These are phyloP conservation scores for Manis pentadactyla DNA, from an alignment of 2,797 vertebrate genomes.

Conservation along the genomic window DNA sequence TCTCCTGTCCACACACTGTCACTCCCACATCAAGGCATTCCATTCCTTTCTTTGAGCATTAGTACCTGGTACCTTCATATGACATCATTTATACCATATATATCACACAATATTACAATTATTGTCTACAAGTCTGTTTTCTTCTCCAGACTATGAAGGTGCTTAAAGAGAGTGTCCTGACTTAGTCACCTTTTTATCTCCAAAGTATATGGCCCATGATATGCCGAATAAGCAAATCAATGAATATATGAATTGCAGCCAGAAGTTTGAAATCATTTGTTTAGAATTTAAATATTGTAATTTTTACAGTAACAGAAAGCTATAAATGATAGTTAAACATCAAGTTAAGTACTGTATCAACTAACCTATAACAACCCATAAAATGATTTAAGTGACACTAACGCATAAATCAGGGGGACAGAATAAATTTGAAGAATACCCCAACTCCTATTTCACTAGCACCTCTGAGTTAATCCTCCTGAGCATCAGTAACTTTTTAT, in stretches of 20 bases:
- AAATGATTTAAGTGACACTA: background rate
- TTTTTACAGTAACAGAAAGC: slow-evolving; percentile 28
- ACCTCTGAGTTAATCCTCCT: background rate
- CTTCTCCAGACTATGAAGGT: background rate
- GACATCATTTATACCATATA: background rate
- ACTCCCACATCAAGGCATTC: background rate
- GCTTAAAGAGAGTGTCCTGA: background rate
- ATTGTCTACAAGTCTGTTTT: background rate
- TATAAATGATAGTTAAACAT: slow-evolving; percentile 20
- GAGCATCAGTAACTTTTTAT: background rate
- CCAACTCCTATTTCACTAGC: background rate
- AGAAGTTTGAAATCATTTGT: slow-evolving; percentile 51
- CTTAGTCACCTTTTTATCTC: background rate
- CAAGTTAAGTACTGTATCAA: background rate
- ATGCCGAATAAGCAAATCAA: slow-evolving; percentile 11
- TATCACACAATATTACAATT: background rate
- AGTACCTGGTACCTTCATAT: background rate
- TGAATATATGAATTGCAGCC: background rate
- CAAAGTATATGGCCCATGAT: background rate
- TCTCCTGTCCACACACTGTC: background rate
- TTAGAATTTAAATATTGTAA: slow-evolving; percentile 34
- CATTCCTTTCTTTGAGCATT: slow-evolving; percentile 16
- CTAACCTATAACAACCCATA: background rate
- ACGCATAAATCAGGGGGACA: background rate
- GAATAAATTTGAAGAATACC: background rate